These are phyloP conservation scores for Nineta flava DNA, from an alignment of 2,888 invertebrate genomes.

Conservation along the genomic window DNA sequence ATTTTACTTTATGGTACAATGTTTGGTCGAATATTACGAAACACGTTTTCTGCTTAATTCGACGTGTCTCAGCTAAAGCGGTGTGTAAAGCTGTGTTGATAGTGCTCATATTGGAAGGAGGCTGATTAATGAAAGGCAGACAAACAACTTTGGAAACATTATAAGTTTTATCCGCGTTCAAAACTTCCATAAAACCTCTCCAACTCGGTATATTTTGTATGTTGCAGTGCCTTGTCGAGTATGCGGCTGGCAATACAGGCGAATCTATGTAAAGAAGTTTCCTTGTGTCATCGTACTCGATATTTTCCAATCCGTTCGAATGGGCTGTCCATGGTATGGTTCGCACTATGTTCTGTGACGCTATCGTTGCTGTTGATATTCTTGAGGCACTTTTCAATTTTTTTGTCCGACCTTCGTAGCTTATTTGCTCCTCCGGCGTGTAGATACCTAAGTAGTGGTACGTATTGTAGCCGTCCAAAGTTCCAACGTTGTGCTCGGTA, in stretches of 20 bases:
- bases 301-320: neutral
- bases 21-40: neutral
- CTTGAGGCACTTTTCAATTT: no score
- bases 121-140: no score
- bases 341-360: neutral
- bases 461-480: neutral
- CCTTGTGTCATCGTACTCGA: neutral
- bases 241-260: neutral
- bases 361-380: no score
- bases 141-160: neutral
- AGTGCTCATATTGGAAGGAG: neutral
- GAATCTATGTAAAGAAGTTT: neutral
- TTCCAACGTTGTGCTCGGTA: neutral
- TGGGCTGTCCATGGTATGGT: neutral
- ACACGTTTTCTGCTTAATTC: neutral
- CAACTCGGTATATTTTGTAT: neutral
- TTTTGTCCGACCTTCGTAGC: neutral
- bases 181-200: neutral
- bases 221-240: neutral
- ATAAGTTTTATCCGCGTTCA: neutral
- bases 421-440: neutral
- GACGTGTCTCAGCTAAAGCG: neutral
- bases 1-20: neutral
- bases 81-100: neutral
- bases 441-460: neutral